Percentiles rank a stretch among this genome's conserved stretches.
These are phyloP conservation scores for Mus spretus DNA, from an alignment of 2,797 vertebrate species.

Conservation along the genomic window DNA sequence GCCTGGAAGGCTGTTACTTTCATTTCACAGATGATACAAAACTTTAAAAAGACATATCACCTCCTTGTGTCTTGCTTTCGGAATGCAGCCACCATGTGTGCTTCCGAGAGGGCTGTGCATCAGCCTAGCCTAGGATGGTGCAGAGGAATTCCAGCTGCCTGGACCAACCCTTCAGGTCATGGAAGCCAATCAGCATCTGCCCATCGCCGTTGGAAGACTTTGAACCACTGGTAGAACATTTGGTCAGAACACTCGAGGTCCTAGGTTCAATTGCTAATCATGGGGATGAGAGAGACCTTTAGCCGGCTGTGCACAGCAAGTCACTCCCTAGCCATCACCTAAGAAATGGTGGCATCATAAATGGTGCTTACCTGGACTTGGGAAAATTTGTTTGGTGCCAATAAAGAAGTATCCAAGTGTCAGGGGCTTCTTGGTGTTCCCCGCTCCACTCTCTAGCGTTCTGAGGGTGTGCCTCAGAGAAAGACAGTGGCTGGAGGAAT, in stretches of 20 bases:
- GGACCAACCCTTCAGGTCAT: neutral
- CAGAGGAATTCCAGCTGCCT: too few relatives aligned
- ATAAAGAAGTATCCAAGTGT: neutral
- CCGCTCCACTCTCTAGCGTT: too few relatives aligned
- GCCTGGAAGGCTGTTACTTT: neutral
- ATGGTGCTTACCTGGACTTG: neutral
- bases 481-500: neutral
- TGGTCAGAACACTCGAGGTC: neutral
- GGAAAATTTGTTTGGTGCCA: neutral
- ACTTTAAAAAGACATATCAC: neutral
- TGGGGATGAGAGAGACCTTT: neutral
- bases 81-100: too few relatives aligned
- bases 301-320: neutral
- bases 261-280: neutral
- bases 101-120: fast-evolving
- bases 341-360: neutral
- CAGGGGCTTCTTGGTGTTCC: neutral
- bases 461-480: neutral
- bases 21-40: neutral
- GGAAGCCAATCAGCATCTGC: neutral
- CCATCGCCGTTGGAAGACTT: neutral
- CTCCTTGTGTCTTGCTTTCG: neutral
- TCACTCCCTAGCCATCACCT: neutral
- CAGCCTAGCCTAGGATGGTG: neutral
- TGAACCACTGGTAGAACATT: neutral